Base-by-base conservation (phyloP, 2,888 invertebrate species). In the Drosophila buzzatii region DNA sequence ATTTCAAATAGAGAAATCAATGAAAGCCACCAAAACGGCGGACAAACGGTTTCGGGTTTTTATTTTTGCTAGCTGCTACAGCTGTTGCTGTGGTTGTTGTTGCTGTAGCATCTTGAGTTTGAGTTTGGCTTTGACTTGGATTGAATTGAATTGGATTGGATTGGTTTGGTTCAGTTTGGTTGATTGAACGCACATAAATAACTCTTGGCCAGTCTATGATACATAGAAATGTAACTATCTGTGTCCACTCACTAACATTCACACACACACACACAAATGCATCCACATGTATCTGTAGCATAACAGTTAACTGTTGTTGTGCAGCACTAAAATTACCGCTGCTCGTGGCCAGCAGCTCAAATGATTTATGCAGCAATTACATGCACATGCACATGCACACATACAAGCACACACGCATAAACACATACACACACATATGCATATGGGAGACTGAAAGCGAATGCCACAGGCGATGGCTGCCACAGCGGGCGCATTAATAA, bases 351-450 rank as follows among this genome's bases (percentile, higher is more conserved):
- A 73, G 67, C 81, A 79, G 73, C 79, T 79, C 65, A 74, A 80
- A 86, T 85, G 86, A 86, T 86, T 86, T 88, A 86, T 86, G 86
- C 86, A 70, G 69, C 86, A 86, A 88, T 86, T 86, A 86, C 65
- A 78, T 72, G 70, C 68, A 68, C 27, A 45, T 31, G 51, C 47
- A 70, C 55, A 61, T 23, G 41, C 37, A 27, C 27, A 27, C 27
- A 27, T 6, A 27, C 27, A 23, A 2, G 3, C 23, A 27, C 23
- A 23, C 27, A 27, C 27, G 6, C 27, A 27, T 6, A 27, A 5
- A 6, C 27, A 27, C 27, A 27, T 6, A 27, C 27, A 27, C 42
- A 58, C 47, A 62, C 51, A 12, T 33, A 53, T 18, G 18, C 18
- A 18, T 18, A 42, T 18, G 18, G 12, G 39, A 42, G 45, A 41